phyloP scores from a whole-genome alignment of 2,888 invertebrate genomes.

The Apamea anceps region DNA sequence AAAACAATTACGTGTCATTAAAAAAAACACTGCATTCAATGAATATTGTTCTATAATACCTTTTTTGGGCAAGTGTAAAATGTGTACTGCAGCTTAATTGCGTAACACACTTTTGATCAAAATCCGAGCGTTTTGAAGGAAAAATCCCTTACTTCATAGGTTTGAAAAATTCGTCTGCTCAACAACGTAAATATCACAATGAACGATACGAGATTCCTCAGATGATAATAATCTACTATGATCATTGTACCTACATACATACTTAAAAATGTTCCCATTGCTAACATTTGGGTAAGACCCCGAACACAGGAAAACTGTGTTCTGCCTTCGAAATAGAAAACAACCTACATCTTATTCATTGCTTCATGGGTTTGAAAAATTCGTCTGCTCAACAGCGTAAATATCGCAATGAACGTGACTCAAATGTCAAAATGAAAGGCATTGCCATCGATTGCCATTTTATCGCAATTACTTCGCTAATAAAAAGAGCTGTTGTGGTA shows the following conservation, averaged over 20 bases:
- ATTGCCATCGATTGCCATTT: background rate
- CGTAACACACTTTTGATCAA: background rate
- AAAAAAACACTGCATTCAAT: background rate
- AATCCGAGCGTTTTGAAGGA: background rate
- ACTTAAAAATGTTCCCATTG: background rate
- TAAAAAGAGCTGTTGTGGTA: background rate
- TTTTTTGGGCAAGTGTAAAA: background rate
- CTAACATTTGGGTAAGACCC: background rate
- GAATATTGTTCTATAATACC: background rate
- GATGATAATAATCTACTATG: background rate
- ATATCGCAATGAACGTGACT: background rate
- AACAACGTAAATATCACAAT: background rate
- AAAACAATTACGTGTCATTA: background rate
- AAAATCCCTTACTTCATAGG: background rate
- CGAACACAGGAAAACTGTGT: background rate
- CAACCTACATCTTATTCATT: conserved; percentile 13
- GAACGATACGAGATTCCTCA: background rate
- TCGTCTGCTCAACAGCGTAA: background rate
- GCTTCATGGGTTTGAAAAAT: background rate
- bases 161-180: background rate
- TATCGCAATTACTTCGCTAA: too few relatives aligned
- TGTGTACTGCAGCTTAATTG: background rate
- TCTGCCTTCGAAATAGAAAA: conserved; percentile 9
- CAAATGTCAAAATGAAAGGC: background rate
- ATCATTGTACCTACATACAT: background rate